Conservation (phyloP, 2,888 invertebrate species). For the Tenthredo livida region DNA sequence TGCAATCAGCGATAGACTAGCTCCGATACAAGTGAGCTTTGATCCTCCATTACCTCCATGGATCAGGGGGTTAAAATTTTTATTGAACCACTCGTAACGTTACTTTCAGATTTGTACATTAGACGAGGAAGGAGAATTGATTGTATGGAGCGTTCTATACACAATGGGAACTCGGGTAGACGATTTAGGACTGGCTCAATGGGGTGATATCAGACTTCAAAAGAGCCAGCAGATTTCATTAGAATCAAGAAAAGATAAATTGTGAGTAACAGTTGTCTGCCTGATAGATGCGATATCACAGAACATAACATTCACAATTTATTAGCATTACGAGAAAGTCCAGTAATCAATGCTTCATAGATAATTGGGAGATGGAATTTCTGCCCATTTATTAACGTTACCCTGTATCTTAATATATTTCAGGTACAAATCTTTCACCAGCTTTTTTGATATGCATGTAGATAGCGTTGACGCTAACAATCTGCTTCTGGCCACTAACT, state of each 20-base stretch:
- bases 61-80: neutral
- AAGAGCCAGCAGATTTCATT: conserved; percentile 77
- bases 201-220: conserved; percentile 77
- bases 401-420: conserved; percentile 48
- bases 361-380: neutral
- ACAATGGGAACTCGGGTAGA: conserved; percentile 67
- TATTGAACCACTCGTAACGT: neutral
- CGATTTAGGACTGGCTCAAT: conserved; percentile 75
- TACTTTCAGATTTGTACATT: conserved; percentile 78
- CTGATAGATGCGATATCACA: neutral
- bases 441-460: conserved; percentile 77
- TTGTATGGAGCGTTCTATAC: conserved; percentile 79
- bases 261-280: conserved; percentile 55
- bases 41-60: neutral
- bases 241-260: conserved; percentile 57
- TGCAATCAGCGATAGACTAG: conserved; percentile 65
- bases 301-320: neutral
- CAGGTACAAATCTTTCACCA: conserved; percentile 63
- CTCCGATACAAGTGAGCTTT: conserved; percentile 70
- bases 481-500: conserved; percentile 79
- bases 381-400: neutral
- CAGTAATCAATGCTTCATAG: neutral
- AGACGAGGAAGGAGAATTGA: conserved; percentile 78
- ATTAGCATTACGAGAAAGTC: neutral
- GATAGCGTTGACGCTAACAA: conserved; percentile 77